phyloP scores from a whole-genome alignment of 2,888 invertebrate species.

The Dasypogon diadema region DNA sequence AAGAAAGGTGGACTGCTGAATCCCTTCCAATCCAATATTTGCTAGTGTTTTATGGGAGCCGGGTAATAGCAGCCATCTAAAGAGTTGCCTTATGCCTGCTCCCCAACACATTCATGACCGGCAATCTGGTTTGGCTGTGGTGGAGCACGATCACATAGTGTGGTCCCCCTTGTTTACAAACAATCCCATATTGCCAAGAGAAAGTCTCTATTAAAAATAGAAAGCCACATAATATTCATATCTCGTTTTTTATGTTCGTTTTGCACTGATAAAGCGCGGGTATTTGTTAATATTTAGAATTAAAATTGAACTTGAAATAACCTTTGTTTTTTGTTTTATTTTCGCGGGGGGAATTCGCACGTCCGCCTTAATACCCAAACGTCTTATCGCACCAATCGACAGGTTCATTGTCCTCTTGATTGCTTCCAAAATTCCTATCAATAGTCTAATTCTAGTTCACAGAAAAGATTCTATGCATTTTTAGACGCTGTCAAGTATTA shows the following conservation, averaged over 20 bases:
- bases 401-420: not conserved
- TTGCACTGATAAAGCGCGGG: not conserved
- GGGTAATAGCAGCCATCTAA: too few species aligned
- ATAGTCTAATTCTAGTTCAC: not conserved
- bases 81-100: not conserved
- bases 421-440: not conserved
- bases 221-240: not conserved
- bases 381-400: not conserved
- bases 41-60: too few species aligned
- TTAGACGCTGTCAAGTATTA: not conserved
- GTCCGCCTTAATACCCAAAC: not conserved
- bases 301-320: conserved; percentile 33
- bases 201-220: conserved; percentile 39
- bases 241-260: not conserved
- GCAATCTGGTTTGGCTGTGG: not conserved
- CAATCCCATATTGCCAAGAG: conserved; percentile 32
- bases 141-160: not conserved
- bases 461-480: not conserved
- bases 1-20: not conserved
- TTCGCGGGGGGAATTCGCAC: not conserved
- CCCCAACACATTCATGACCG: too few species aligned
- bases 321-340: not conserved
- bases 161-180: conserved; percentile 20
- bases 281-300: conserved; percentile 15
- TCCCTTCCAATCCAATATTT: not conserved